Evolutionary conservation across 2,113 vertebrate species (phyloP), one percentile per base, ranked within the genome.

Genomic region (Indicator maculatus): DNA sequence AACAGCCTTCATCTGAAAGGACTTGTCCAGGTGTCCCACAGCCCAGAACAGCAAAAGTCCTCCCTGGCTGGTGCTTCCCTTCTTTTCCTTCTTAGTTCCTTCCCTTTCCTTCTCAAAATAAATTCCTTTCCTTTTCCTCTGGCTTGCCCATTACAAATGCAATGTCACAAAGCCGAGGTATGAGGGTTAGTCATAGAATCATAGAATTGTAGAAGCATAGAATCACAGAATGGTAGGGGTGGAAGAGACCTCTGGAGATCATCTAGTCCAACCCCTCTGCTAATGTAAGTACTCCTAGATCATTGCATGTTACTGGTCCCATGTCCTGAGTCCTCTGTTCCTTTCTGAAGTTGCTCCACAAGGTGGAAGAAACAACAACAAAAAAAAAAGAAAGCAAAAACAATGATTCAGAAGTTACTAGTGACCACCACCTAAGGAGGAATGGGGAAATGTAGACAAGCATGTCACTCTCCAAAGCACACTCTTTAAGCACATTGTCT

Each of bases 91-190:
- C 0, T 36, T 83, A 21, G 30, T 5, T 53, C 56, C 14, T 76
- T 36, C 36, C 36, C 36, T 80, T 75, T 80, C 47, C 78, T 16
- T 26, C 19, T 8, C 1, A 3, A 21, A 27, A 79, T 56, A 36
- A 78, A 65, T 19, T 60, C 26, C 27, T 59, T 78, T 33, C 47
- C 50, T 73, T 81, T 87, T 59, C 26, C 13, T 31, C 30, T 50
- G 0, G 17, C 33, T 69, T 27, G 14, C 17, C 20, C 6, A 4
- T 24, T 60, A 16, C 6, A 1, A 90, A 64, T 1, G 0, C 27
- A 17, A 36, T 36, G 36, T 36, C 72, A 39, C 13, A 18, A 71
- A 88, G 21, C 5, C 27, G n/a, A 3, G 1, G 5, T 7, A 18
- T 3, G 36, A 72, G 24, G 27, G 28, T 36, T 36, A 45, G 16